Percentiles rank a stretch among this genome's conserved stretches.
These are phyloP conservation scores for Poecilus cupreus DNA, from an alignment of 2,888 invertebrate species.

Conservation along the genomic window DNA sequence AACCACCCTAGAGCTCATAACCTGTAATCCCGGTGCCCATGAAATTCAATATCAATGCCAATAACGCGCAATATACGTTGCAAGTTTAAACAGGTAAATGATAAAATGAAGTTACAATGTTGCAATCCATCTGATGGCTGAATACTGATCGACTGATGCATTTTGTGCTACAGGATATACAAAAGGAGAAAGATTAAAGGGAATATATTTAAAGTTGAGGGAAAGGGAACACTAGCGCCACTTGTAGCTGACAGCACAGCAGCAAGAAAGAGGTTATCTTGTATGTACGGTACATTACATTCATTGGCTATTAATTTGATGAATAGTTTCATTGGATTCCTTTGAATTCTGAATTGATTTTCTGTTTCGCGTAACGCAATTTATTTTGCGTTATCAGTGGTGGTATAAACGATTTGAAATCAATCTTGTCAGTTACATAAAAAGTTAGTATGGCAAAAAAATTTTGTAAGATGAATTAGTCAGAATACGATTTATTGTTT, in stretches of 20 bases:
- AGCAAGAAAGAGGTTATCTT: conserved; percentile 2
- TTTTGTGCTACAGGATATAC: background rate
- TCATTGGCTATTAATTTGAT: conserved; percentile 16
- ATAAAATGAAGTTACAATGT: background rate
- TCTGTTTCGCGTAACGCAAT: background rate
- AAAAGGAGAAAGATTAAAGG: background rate
- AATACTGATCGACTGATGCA: background rate
- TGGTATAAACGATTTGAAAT: background rate
- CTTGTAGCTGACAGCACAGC: background rate
- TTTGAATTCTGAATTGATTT: conserved; percentile 1
- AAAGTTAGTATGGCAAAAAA: too few relatives aligned
- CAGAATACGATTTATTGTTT: too few relatives aligned
- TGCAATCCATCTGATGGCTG: background rate
- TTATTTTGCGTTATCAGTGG: background rate
- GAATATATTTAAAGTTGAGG: background rate
- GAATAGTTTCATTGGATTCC: conserved; percentile 27
- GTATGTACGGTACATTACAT: conserved; percentile 16
- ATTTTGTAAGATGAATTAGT: too few relatives aligned
- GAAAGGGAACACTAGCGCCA: background rate
- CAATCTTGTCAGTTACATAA: too few relatives aligned
- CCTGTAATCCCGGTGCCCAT: conserved; percentile 13
- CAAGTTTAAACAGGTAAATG: background rate
- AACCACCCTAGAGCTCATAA: conserved; percentile 2
- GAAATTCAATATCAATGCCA: conserved; percentile 19
- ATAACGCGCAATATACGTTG: background rate